phyloP scores from a whole-genome alignment of 2,797 vertebrate genomes.

The Lemur catta region DNA sequence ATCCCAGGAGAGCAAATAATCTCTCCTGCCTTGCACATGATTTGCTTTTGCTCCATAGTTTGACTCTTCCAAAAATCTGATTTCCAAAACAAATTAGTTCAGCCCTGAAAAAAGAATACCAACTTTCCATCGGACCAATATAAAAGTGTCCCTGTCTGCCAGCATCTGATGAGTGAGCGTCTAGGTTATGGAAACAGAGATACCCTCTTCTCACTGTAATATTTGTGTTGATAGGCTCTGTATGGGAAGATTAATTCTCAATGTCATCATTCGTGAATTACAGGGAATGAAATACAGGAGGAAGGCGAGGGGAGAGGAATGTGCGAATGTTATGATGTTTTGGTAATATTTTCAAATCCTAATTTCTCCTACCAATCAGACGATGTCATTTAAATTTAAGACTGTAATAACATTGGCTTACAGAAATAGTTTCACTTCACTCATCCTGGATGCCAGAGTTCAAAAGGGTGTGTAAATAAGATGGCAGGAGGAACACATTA shows the following conservation, averaged over 20 bases:
- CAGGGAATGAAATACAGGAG: constrained; percentile 57
- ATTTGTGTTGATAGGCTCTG: constrained; percentile 62
- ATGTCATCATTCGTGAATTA: constrained; percentile 67
- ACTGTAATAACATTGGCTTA: constrained; percentile 53
- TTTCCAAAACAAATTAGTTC: constrained; percentile 73
- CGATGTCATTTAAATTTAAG: constrained; percentile 64
- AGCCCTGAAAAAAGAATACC: not conserved
- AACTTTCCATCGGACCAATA: constrained; percentile 26
- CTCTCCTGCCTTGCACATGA: not conserved
- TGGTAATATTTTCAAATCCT: constrained; percentile 50
- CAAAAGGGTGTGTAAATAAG: constrained; percentile 54
- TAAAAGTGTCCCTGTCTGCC: not conserved
- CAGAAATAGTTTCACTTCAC: constrained; percentile 62
- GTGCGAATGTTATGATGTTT: constrained; percentile 39
- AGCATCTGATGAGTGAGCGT: constrained; percentile 40
- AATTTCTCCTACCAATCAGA: constrained; percentile 43
- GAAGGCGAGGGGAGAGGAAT: constrained; percentile 42
- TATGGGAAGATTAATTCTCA: constrained; percentile 65
- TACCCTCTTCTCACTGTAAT: constrained; percentile 56
- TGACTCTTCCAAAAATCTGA: constrained; percentile 52
- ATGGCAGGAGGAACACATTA: not conserved
- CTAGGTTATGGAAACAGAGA: constrained; percentile 69
- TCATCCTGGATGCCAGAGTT: constrained; percentile 46
- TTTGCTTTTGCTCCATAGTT: constrained; percentile 46
- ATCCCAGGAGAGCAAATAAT: not conserved